Base-by-base conservation (phyloP, 2,888 invertebrate species). In the Oconnorella tubifera region DNA sequence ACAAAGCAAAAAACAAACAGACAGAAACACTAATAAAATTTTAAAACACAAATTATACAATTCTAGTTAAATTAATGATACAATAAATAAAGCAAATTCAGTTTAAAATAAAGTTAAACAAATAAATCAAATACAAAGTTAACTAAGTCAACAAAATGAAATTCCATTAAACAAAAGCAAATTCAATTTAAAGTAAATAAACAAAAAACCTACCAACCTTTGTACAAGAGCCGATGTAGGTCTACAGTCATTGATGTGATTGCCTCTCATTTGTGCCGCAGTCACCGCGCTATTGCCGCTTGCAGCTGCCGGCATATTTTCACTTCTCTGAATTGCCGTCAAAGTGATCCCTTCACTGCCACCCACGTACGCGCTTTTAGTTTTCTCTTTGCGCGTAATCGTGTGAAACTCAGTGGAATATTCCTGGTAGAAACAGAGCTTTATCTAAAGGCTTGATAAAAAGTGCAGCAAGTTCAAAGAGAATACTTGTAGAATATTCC, bases 271-370 rank as follows among this genome's bases (percentile, higher is more conserved):
- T 49, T 59, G 49, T 1, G 56, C 49, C 27, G 25, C 32, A 0
- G 62, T n/a, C 28, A 31, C 28, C 1, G 50, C 25, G n/a, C 19
- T n/a, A 48, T 3, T 59, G 56, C 23, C 32, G 58, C 25, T 31
- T 55, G 51, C 62, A 32, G 19, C 48, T 59, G 25, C 31, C 51
- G 50, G 48, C 25, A 31, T 29, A 6, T 4, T 28, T 60, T 70
- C 66, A 50, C 64, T 69, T 56, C 67, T 64, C 58, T 71, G 77
- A 68, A 83, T 76, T 64, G 78, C 76, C n/a, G 81, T 82, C 19
- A 82, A 74, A 2, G 78, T 82, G 58, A 83, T 77, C 25, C 77
- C 78, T 3, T 78, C 79, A 51, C 67, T 75, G 40, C 48, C 56
- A 23, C 67, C 67, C 23, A 62, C 67, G 19, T 65, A 56, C 6